A percentile compares a stretch with the other conserved stretches of the same genome.
Conservation (phyloP, 1,140 invertebrate genomes). For the Cylas formicarius region DNA sequence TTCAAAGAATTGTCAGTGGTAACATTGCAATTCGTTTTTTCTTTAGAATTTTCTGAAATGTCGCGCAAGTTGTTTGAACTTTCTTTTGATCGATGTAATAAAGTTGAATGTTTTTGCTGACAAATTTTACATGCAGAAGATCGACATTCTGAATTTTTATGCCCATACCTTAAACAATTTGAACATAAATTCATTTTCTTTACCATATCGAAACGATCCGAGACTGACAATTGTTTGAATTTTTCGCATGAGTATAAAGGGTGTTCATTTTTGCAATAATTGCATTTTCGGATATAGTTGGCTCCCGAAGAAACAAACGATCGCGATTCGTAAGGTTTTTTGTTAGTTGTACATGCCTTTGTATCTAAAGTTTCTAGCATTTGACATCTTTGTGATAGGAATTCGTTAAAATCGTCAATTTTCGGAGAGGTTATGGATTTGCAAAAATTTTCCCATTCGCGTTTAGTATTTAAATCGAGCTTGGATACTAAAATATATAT, state of each 20-base stretch:
- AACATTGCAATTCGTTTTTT: too few relatives aligned
- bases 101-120: too few relatives aligned
- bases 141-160: slow-evolving; percentile 6
- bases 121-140: too few relatives aligned
- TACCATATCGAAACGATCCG: neutral
- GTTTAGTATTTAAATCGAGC: neutral
- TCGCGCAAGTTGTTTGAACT: too few relatives aligned
- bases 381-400: slow-evolving; percentile 12
- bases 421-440: slow-evolving; percentile 1
- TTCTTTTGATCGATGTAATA: too few relatives aligned
- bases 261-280: neutral
- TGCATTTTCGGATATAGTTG: too few relatives aligned
- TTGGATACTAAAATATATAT: slow-evolving; percentile 7
- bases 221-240: slow-evolving; percentile 6
- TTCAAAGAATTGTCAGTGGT: too few relatives aligned
- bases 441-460: slow-evolving; percentile 12
- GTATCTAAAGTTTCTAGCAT: slow-evolving; percentile 11
- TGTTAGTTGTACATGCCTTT: slow-evolving; percentile 1
- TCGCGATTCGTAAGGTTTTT: slow-evolving; percentile 2
- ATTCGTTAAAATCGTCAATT: slow-evolving; percentile 9
- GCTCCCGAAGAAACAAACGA: too few relatives aligned
- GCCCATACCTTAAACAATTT: slow-evolving; percentile 13
- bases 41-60: too few relatives aligned
- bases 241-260: slow-evolving; percentile 9
- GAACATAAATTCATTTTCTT: slow-evolving; percentile 13